Percentiles rank a stretch among this genome's conserved stretches.
These are phyloP conservation scores for Falco berigora DNA, from an alignment of 2,797 vertebrate species.

Conservation along the genomic window DNA sequence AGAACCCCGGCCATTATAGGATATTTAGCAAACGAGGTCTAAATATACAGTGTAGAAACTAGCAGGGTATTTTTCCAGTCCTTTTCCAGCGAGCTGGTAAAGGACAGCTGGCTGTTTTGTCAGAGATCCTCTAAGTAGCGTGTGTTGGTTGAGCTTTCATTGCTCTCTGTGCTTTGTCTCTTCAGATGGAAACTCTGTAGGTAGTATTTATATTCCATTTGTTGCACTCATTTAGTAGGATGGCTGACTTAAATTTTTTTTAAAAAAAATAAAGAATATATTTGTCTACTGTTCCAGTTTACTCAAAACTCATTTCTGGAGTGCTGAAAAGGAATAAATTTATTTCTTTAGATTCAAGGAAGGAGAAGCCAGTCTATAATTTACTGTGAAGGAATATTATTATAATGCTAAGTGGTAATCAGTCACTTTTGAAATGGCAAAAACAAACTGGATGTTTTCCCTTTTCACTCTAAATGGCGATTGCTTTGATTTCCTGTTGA, in stretches of 20 bases:
- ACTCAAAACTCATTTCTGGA: conserved; percentile 26
- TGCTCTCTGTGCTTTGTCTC: background rate
- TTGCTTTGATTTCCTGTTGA: conserved; percentile 8
- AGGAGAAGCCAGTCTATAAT: conserved; percentile 48
- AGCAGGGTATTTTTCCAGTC: background rate
- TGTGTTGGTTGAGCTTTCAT: background rate
- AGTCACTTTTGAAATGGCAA: conserved; percentile 14
- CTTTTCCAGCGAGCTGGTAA: background rate
- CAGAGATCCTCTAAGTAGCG: background rate
- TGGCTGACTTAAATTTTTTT: background rate
- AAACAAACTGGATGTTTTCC: conserved; percentile 1
- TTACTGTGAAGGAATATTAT: conserved; percentile 51
- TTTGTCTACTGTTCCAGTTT: background rate
- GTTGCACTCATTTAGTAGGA: background rate
- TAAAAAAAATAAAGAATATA: background rate
- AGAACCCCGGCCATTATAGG: background rate
- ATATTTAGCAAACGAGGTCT: background rate
- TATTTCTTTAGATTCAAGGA: conserved; percentile 21
- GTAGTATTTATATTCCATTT: background rate
- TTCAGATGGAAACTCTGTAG: background rate
- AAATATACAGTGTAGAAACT: background rate
- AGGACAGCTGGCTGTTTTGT: background rate
- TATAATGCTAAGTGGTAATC: conserved; percentile 23
- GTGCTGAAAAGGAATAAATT: conserved; percentile 28
- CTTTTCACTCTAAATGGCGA: background rate